Percentiles rank a stretch among this genome's conserved stretches.
These are phyloP conservation scores for Solea solea DNA, from an alignment of 2,113 vertebrate species.

Conservation along the genomic window DNA sequence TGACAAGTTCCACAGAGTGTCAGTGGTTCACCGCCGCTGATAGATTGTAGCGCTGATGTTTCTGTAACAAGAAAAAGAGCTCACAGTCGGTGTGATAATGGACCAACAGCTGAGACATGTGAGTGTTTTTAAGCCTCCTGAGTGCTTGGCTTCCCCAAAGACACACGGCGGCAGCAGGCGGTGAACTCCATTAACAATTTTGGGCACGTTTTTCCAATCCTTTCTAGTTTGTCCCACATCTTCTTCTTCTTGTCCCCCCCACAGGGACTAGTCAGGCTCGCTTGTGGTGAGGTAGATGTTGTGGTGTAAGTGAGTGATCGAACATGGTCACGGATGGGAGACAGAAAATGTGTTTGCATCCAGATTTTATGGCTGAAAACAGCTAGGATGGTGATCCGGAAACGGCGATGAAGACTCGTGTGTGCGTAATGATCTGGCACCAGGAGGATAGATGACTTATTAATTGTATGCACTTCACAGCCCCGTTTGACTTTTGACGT, in stretches of 20 bases:
- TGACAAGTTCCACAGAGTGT: slow-evolving; percentile 18
- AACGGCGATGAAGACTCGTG: neutral
- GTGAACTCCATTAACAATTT: slow-evolving; percentile 41
- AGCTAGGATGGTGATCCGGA: slow-evolving; percentile 31
- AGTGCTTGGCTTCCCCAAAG: neutral
- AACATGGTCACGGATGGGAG: neutral
- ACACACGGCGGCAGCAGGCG: slow-evolving; percentile 1
- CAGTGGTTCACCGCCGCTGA: slow-evolving; percentile 17
- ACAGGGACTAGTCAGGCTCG: slow-evolving; percentile 52
- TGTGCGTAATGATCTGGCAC: slow-evolving; percentile 19
- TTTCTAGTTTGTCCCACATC: slow-evolving; percentile 45
- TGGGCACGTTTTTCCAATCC: slow-evolving; percentile 62
- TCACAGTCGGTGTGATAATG: neutral
- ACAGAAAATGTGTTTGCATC: slow-evolving; percentile 16
- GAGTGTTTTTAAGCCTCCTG: neutral
- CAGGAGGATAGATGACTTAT: slow-evolving; percentile 25
- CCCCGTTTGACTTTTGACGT: slow-evolving; percentile 2
- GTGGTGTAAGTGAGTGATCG: slow-evolving; percentile 1
- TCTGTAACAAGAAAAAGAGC: slow-evolving; percentile 4
- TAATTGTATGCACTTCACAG: slow-evolving; percentile 10
- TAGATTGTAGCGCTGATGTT: neutral
- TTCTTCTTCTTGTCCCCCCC: too few relatives aligned
- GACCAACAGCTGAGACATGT: neutral
- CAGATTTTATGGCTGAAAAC: slow-evolving; percentile 9
- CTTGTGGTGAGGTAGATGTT: slow-evolving; percentile 18